Percentiles rank a stretch among this genome's conserved stretches.
Conservation (phyloP, 2,797 vertebrate species). For the Gymnoscopelus microlampas region DNA sequence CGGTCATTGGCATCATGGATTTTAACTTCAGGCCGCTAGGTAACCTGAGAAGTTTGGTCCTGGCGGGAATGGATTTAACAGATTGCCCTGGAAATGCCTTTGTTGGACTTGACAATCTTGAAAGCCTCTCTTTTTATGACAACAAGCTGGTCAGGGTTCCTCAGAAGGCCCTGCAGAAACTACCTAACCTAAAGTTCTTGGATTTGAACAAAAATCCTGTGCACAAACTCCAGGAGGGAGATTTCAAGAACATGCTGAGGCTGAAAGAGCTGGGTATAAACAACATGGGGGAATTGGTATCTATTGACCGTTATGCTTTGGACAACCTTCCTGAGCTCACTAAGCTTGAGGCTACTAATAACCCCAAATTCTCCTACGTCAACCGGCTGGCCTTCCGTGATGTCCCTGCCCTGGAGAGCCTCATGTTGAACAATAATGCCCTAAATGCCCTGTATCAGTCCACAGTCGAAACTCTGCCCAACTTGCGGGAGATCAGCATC, state of each 20-base stretch:
- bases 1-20: conserved; percentile 92
- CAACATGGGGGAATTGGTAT: conserved; percentile 95
- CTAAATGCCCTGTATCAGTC: conserved; percentile 92
- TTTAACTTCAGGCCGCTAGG: conserved; percentile 94
- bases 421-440: conserved; percentile 98
- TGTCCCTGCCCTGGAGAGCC: conserved; percentile 92
- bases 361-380: conserved; percentile 94
- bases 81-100: conserved; percentile 93
- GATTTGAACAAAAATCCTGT: conserved; percentile 98
- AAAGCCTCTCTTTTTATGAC: conserved; percentile 96
- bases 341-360: conserved; percentile 97
- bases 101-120: conserved; percentile 94
- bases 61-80: conserved; percentile 96
- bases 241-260: conserved; percentile 95
- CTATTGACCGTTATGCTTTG: conserved; percentile 90
- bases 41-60: conserved; percentile 92
- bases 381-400: conserved; percentile 91
- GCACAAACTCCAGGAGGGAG: conserved; percentile 93
- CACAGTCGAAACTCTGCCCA: conserved; percentile 92
- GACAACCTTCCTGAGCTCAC: conserved; percentile 97
- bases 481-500: conserved; percentile 95
- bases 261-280: conserved; percentile 96
- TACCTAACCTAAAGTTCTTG: conserved; percentile 95
- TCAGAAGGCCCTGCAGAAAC: conserved; percentile 91
- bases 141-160: conserved; percentile 92